These are phyloP conservation scores for Ascidia mentula DNA, from an alignment of 23 tunicate genomes.

Conservation along the genomic window DNA sequence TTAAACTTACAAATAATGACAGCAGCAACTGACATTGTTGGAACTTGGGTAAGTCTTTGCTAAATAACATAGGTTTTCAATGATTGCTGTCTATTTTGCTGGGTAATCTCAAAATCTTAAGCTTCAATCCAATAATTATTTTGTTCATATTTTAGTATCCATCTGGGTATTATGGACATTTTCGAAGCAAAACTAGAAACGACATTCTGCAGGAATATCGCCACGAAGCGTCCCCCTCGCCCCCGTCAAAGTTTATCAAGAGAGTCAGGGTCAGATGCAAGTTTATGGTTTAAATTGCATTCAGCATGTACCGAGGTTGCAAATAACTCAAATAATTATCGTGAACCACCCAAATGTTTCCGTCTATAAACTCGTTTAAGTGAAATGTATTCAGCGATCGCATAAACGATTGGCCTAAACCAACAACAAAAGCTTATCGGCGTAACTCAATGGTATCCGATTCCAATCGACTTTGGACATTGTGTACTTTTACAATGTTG, in stretches of 20 bases:
- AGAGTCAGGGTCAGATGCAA: constrained; percentile 67
- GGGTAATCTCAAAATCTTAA: not conserved
- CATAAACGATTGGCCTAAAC: not conserved
- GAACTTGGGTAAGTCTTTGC: constrained; percentile 59
- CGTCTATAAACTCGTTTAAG: too few relatives aligned
- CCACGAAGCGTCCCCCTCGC: constrained; percentile 76
- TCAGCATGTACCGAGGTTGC: too few relatives aligned
- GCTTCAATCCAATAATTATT: too few relatives aligned
- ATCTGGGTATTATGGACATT: constrained; percentile 84
- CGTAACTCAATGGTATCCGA: not conserved
- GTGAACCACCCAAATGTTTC: too few relatives aligned
- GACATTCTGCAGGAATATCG: constrained; percentile 82
- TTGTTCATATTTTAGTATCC: constrained; percentile 89
- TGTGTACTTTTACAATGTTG: not conserved
- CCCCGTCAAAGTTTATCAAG: constrained; percentile 62
- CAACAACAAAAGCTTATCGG: not conserved
- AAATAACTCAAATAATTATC: too few relatives aligned
- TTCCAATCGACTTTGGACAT: not conserved
- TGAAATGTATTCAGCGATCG: too few relatives aligned
- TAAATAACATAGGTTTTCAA: not conserved
- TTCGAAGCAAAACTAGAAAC: constrained; percentile 79
- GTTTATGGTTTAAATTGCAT: too few relatives aligned
- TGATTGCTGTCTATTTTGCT: not conserved
- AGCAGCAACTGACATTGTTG: constrained; percentile 29
- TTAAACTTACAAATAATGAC: constrained; percentile 22